Base-by-base conservation (phyloP, 2,888 invertebrate genomes). In the Ferdinandea cuprea region DNA sequence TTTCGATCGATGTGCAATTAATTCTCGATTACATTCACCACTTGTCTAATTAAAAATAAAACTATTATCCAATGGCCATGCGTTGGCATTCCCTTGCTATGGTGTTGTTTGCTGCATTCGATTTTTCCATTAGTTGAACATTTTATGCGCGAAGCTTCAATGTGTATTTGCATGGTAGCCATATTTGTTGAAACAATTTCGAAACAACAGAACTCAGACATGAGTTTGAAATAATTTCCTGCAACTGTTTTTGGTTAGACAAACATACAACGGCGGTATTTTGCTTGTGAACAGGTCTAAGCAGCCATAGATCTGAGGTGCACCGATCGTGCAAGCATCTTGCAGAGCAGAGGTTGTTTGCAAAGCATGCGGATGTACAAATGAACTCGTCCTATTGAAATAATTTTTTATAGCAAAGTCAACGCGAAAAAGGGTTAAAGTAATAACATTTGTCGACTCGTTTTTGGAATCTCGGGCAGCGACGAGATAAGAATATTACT, bases 1-100 rank as follows among this genome's bases (percentile, higher is more conserved):
- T 84, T 78, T 79, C 84, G 65, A 84, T 84, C 84, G 84, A 84
- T 84, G 84, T 84, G 84, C 84, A 84, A 84, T 84, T 84, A 84
- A 84, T 84, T 79, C 79, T 54, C 79, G 79, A 83, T 83, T 83
- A 83, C 78, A 83, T 78, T 83, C 83, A 83, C 83, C 83, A 83
- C 78, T 78, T 83, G 83, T 83, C 72, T 83, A 72, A 83, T 83
- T 83, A 83, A 83, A 83, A 83, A 83, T 65, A 83, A 83, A 83
- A 71, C 77, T 77, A 66, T 58, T 66, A 76, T 76, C 35, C 71
- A 61, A 40, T 50, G 69, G 52, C 37, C 17, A 76, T 69, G 32
- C 68, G 37, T 46, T 42, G 63, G 78, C 40, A 69, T 30, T 76
- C 44, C 13, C 44, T 59, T 21, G 48, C 28, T 58, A 68, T 32